Evolutionary conservation across 2,888 invertebrate genomes (phyloP), one percentile per base, ranked within the genome.

Genomic region (Drosophila phalerata): DNA sequence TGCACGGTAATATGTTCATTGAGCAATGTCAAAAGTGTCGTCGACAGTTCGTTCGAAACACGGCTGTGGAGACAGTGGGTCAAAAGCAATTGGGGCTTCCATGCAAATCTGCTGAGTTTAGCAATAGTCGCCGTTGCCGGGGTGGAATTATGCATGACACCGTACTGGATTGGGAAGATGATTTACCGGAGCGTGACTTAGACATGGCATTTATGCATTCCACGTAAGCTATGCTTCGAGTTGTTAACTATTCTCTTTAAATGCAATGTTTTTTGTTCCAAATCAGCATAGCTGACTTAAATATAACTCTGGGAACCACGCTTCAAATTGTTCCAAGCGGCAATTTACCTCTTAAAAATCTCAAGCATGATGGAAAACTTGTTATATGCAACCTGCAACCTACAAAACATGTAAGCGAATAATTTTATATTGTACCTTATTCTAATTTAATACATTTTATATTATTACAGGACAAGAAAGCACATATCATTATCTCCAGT

Each of bases 1-100:
- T 99, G 49, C 99, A 99, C 93, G 99, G 99, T 1, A 99, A 99
- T 92, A 98, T 99, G 96, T 99, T 98, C 93, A 94, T 97, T 34
- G 98, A 98, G 91, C 96, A 98, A 91, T 99, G 99, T 91, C 85
- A 85, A 90, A 94, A 95, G 82, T 99, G 99, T 93, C 96, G 96
- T 92, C 95, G 97, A 73, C 96, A 97, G 92, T 98, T 96, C 93
- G 95, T 98, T 25, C 94, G 97, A 43, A 93, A 94, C 57, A 93
- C 94, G 43, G 96, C 97, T 4, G 96, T 97, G 0, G 94, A 95
- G 75, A 97, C 97, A 28, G 98, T 98, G 1, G 97, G 97, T 0
- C 95, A 95, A 89, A 96, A 95, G 87, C 93, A 93, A 57, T 93
- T 94, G 56, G 95, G 95, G 0, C 40, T 65, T 0, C 47, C 71